phyloP scores from a whole-genome alignment of 2,113 vertebrate species.

The Pelmatolapia mariae region DNA sequence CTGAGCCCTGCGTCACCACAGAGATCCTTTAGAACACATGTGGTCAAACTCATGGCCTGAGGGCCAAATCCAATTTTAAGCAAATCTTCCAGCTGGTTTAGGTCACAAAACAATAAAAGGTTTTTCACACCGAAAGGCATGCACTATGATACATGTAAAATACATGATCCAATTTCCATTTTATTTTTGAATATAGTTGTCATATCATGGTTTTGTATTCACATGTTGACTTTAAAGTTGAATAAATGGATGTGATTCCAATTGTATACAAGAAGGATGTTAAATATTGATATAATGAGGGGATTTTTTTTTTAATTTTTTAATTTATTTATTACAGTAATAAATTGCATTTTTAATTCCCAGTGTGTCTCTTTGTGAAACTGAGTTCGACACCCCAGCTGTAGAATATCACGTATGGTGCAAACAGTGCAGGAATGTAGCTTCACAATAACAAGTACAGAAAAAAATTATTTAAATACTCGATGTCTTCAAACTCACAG shows the following conservation, averaged over 20 bases:
- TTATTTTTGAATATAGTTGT: not conserved
- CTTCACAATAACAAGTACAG: not conserved
- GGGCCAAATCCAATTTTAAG: not conserved
- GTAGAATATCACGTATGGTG: not conserved
- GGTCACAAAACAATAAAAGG: not conserved
- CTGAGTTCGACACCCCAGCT: not conserved
- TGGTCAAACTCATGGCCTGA: not conserved
- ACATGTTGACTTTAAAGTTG: not conserved
- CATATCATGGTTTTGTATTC: not conserved
- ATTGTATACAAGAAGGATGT: not conserved
- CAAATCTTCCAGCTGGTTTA: not conserved
- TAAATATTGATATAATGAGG: fast-evolving
- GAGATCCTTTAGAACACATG: fast-evolving
- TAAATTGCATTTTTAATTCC: not conserved
- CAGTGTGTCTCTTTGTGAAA: fast-evolving
- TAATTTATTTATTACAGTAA: not conserved
- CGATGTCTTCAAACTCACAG: not conserved
- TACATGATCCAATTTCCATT: not conserved
- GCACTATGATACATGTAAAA: fast-evolving
- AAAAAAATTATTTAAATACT: fast-evolving
- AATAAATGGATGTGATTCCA: not conserved
- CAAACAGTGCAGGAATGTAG: not conserved
- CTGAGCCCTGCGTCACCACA: fast-evolving
- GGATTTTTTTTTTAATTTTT: not conserved
- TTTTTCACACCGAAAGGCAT: not conserved